A percentile compares a stretch with the other conserved stretches of the same genome.
phyloP scores from a whole-genome alignment of 2,797 vertebrate species.

The Vespertilio murinus region DNA sequence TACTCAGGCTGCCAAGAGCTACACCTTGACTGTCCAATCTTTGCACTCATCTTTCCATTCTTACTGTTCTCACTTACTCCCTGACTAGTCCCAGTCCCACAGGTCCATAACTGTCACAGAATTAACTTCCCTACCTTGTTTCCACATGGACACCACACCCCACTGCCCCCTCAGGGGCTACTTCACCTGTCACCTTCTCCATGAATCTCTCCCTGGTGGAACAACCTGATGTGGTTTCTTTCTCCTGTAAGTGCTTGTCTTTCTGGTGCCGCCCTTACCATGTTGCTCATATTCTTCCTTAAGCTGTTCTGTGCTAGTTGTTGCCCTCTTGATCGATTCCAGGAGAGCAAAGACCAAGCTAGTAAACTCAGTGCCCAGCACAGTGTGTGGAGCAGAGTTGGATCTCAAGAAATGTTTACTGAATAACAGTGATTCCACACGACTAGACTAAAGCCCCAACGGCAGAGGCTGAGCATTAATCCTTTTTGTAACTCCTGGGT shows the following conservation, averaged over 20 bases:
- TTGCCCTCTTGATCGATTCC: not conserved
- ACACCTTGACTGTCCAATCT: not conserved
- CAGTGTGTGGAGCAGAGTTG: not conserved
- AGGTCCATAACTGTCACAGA: not conserved
- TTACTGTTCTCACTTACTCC: not conserved
- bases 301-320: not conserved
- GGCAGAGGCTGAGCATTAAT: not conserved
- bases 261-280: not conserved
- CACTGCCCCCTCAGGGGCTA: not conserved
- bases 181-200: not conserved
- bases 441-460: not conserved
- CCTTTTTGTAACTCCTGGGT: not conserved
- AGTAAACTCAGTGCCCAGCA: not conserved
- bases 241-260: not conserved
- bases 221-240: not conserved
- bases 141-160: not conserved
- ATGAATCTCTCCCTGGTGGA: not conserved
- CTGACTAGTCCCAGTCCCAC: not conserved
- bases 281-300: not conserved
- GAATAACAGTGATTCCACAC: not conserved
- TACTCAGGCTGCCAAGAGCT: not conserved
- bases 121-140: not conserved
- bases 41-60: not conserved
- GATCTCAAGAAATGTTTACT: not conserved
- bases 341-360: not conserved